These are phyloP conservation scores for Plodia interpunctella DNA, from an alignment of 1,140 invertebrate species.

Conservation along the genomic window DNA sequence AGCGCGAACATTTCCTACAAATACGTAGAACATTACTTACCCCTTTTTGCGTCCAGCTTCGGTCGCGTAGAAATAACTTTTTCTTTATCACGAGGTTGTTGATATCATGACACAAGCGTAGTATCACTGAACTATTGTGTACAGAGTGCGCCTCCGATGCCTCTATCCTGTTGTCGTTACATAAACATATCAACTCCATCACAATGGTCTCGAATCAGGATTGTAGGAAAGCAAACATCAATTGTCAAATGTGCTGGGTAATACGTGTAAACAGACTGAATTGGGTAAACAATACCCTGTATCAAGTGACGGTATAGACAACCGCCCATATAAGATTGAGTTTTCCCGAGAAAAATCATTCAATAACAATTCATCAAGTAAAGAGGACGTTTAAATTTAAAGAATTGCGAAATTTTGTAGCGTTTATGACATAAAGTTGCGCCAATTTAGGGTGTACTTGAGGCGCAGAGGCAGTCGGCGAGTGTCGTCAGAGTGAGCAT, in stretches of 20 bases:
- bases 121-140: constrained; percentile 9
- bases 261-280: constrained; percentile 39
- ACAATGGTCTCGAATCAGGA: constrained; percentile 44
- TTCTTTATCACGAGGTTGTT: background rate
- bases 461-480: constrained; percentile 17
- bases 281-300: constrained; percentile 36
- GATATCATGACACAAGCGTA: background rate
- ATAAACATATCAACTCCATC: constrained; percentile 47
- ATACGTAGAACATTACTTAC: background rate
- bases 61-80: too few species aligned
- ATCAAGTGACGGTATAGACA: constrained; percentile 11
- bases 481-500: constrained; percentile 39
- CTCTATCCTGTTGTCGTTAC: constrained; percentile 37
- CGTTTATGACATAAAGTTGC: constrained; percentile 14
- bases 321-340: constrained; percentile 32
- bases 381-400: background rate
- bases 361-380: background rate
- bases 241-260: constrained; percentile 40
- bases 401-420: background rate
- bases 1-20: constrained; percentile 28
- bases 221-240: constrained; percentile 53
- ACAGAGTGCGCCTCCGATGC: constrained; percentile 22
- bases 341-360: constrained; percentile 10
- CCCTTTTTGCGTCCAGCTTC: background rate
- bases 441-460: constrained; percentile 22